These are phyloP conservation scores for Sturnira hondurensis DNA, from an alignment of 2,113 vertebrate genomes.

Conservation along the genomic window DNA sequence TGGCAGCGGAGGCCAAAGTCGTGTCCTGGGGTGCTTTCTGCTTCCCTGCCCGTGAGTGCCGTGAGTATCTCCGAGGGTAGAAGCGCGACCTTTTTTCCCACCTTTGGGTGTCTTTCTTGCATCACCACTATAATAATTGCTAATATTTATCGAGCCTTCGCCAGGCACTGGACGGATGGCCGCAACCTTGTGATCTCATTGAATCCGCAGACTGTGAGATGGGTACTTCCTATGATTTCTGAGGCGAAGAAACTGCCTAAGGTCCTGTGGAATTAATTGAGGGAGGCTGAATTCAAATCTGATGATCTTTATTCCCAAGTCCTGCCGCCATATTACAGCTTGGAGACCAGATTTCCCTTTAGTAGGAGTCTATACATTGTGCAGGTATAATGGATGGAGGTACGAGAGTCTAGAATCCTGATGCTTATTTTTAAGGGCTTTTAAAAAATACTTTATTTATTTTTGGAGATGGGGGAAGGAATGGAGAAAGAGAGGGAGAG, in stretches of 20 bases:
- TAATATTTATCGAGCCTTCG: not conserved
- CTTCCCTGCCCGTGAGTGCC: not conserved
- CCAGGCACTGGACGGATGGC: not conserved
- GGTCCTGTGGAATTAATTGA: not conserved
- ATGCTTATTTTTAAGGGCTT: not conserved
- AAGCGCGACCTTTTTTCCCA: fast-evolving
- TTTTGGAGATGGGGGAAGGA: no score
- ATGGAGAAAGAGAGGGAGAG: no score
- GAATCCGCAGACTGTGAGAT: not conserved
- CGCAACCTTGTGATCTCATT: not conserved
- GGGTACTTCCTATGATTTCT: not conserved
- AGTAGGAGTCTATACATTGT: not conserved
- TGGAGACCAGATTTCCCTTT: not conserved
- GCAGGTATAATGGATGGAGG: not conserved
- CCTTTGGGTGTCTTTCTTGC: not conserved
- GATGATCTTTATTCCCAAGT: not conserved
- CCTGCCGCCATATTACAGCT: not conserved
- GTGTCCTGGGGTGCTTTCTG: not conserved
- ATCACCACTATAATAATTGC: not conserved
- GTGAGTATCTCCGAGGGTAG: conserved; percentile 49
- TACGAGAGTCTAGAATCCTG: not conserved
- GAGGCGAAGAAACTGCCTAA: not conserved
- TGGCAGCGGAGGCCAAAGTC: not conserved
- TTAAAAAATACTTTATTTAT: not conserved
- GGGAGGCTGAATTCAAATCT: not conserved